phyloP scores from a whole-genome alignment of 2,797 vertebrate genomes.

The Eutrigla gurnardus region DNA sequence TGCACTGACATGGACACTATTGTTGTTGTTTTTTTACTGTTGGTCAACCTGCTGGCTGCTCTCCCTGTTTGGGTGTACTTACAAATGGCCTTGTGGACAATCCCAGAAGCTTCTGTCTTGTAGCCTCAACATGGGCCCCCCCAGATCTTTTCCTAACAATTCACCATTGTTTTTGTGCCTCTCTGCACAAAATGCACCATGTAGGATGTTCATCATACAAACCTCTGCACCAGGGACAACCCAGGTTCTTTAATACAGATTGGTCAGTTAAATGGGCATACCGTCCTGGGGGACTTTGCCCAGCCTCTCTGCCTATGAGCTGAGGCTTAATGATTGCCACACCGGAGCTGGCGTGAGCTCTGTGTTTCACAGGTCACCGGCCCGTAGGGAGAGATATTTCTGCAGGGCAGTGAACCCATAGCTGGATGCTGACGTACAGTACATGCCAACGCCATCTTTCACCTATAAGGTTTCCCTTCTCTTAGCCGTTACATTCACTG shows the following conservation, averaged over 20 bases:
- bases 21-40: constrained; percentile 29
- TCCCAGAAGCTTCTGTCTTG: constrained; percentile 66
- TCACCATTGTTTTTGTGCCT: constrained; percentile 27
- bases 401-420: constrained; percentile 22
- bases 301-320: not conserved
- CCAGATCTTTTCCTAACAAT: constrained; percentile 19
- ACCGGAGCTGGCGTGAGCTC: constrained; percentile 27
- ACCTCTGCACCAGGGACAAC: not conserved
- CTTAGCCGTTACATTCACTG: constrained; percentile 1
- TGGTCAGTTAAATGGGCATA: not conserved
- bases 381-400: constrained; percentile 11
- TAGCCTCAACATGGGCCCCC: constrained; percentile 34
- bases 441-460: constrained; percentile 10
- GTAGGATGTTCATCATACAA: constrained; percentile 4
- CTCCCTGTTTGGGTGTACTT: constrained; percentile 18
- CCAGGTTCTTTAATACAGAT: not conserved
- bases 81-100: constrained; percentile 32
- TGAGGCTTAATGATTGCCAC: constrained; percentile 70
- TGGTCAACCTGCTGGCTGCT: constrained; percentile 34
- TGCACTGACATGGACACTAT: constrained; percentile 41
- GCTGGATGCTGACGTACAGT: not conserved
- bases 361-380: constrained; percentile 51
- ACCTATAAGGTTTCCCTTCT: not conserved
- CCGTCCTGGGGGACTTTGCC: constrained; percentile 54
- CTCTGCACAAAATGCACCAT: constrained; percentile 15